Base-by-base conservation (phyloP, 2,888 invertebrate species). In the Dasysyrphus albostriatus region DNA sequence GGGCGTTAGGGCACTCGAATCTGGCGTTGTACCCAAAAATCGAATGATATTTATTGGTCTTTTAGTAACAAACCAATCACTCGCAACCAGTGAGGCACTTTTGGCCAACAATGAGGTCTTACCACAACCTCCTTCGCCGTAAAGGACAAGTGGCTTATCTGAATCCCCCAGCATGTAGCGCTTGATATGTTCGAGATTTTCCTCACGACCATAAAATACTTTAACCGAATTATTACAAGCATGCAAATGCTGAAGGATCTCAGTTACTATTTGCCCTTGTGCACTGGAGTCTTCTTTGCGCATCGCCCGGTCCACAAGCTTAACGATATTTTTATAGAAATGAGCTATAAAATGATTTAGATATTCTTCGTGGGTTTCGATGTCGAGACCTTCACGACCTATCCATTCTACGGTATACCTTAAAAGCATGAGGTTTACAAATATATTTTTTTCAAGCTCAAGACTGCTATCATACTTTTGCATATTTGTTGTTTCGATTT, bases 401-500 rank as follows among this genome's bases (percentile, higher is more conserved):
- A 98, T 97, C 99, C 99, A 99, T 91, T 99, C 98, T 0, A 99
- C 98, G 0, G 97, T 98, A 90, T 98, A 98, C 89, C 98, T 97
- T 90, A 6, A 89, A 89, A 88, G 12, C 2, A 12, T 14, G 3
- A 14, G 39, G 14, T 61, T 42, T 73, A 29, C 44, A 8, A 0
- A 8, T 2, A 47, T 6, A 3, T 5, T 32, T 24, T 6, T 63
- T n/a, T 14, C 2, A 51, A 4, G 88, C 7, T 14, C 2, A 51
- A 4, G 88, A 2, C 9, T 8, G n/a, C n/a, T 3, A 16, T 51
- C 93, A 93, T 93, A 97, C 97, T 97, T 97, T 92, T 98, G 97
- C 88, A 97, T 95, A 92, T 98, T 98, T 73, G 96, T 96, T 0
- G 96, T 95, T 91, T 98, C 97, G 88, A 98, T 97, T 93, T 98